phyloP scores from a whole-genome alignment of 2,113 vertebrate species.

The Desmodus rotundus region DNA sequence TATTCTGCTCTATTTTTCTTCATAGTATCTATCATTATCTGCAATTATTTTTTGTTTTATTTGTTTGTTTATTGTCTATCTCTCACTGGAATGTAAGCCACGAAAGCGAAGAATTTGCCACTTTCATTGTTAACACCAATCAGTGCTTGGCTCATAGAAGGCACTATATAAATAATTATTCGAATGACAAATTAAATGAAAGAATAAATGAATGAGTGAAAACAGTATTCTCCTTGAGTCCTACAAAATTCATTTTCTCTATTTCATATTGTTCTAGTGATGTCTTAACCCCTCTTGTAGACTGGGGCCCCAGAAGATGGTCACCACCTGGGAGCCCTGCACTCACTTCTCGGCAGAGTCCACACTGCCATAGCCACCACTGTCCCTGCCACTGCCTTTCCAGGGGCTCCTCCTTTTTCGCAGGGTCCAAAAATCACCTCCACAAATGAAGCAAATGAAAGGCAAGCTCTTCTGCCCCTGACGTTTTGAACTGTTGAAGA shows the following conservation, averaged over 20 bases:
- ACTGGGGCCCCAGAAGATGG: neutral
- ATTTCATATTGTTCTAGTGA: neutral
- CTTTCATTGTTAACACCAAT: neutral
- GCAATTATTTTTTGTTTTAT: neutral
- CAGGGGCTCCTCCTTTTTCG: neutral
- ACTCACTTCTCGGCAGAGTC: neutral
- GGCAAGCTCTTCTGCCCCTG: neutral
- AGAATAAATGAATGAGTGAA: neutral
- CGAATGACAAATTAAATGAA: too few relatives aligned
- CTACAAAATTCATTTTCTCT: neutral
- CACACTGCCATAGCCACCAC: neutral
- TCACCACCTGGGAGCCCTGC: neutral
- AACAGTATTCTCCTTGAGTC: neutral
- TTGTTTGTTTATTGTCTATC: neutral
- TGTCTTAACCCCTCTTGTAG: neutral
- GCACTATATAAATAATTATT: too few relatives aligned
- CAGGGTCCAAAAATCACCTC: neutral
- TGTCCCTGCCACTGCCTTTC: neutral
- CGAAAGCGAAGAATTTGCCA: neutral
- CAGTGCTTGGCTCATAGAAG: neutral
- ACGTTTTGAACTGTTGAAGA: neutral
- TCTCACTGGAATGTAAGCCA: neutral
- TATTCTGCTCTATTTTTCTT: conserved; percentile 23
- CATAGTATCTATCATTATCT: neutral
- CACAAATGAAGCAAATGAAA: neutral